phyloP scores from a whole-genome alignment of 2,888 invertebrate genomes.

The Quadriops clusia region DNA sequence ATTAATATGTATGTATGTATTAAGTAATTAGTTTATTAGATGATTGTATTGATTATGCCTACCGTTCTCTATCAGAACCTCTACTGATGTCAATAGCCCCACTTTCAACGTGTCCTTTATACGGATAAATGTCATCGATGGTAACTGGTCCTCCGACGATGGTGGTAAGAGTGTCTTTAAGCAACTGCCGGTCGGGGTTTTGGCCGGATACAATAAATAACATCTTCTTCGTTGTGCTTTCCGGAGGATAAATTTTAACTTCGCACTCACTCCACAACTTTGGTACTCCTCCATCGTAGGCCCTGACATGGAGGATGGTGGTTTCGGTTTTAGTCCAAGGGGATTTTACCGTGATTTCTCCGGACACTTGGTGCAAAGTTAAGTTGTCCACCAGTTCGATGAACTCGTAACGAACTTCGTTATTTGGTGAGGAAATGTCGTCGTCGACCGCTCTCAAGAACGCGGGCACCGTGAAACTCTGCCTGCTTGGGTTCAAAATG shows the following conservation, averaged over 20 bases:
- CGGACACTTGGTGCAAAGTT: conserved; percentile 61
- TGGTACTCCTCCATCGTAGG: conserved; percentile 77
- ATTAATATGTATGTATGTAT: too few relatives aligned
- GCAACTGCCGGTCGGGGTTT: conserved; percentile 58
- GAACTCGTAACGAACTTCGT: conserved; percentile 73
- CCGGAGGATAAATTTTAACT: conserved; percentile 68
- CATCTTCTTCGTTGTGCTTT: conserved; percentile 61
- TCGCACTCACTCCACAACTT: conserved; percentile 59
- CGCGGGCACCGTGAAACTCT: conserved; percentile 62
- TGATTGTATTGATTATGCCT: too few relatives aligned
- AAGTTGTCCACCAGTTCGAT: conserved; percentile 66
- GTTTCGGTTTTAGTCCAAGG: conserved; percentile 31
- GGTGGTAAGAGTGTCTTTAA: conserved; percentile 63
- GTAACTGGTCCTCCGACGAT: conserved; percentile 70
- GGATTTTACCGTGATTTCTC: conserved; percentile 55
- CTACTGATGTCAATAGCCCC: conserved; percentile 41
- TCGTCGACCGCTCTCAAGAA: conserved; percentile 71
- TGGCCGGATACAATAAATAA: conserved; percentile 68
- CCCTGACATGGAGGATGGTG: conserved; percentile 60
- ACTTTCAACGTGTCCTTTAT: conserved; percentile 42
- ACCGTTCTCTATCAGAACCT: conserved; percentile 43
- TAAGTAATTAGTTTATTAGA: too few relatives aligned
- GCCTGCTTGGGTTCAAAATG: conserved; percentile 59
- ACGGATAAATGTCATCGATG: conserved; percentile 62
- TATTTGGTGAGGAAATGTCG: conserved; percentile 76